Conservation (phyloP, 1,140 invertebrate species). For the Cyclina sinensis region DNA sequence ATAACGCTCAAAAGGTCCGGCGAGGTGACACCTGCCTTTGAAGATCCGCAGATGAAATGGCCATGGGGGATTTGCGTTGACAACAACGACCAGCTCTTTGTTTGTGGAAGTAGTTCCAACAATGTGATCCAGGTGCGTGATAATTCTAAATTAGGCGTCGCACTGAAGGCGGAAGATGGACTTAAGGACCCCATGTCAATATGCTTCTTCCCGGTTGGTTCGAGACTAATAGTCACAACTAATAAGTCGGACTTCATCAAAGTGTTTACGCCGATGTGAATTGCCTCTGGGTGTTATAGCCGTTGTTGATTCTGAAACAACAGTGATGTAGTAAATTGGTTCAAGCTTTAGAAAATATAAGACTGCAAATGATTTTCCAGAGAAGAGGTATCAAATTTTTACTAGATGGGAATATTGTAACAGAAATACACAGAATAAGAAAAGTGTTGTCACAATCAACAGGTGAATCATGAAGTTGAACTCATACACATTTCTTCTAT, state of each 20-base stretch:
- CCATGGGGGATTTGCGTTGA: slow-evolving; percentile 54
- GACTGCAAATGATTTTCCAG: no score
- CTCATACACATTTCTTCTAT: no score
- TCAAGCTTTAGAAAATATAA: no score
- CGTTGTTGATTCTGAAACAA: no score
- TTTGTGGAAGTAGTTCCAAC: slow-evolving; percentile 58
- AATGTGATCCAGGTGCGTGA: slow-evolving; percentile 46
- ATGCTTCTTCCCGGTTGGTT: slow-evolving; percentile 47
- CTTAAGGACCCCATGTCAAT: slow-evolving; percentile 53
- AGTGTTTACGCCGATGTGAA: slow-evolving; percentile 54
- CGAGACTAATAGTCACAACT: slow-evolving; percentile 42
- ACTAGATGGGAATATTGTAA: no score
- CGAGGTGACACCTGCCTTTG: slow-evolving; percentile 29
- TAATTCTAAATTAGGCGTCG: slow-evolving; percentile 32
- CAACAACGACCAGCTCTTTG: slow-evolving; percentile 51
- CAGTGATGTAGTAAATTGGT: no score
- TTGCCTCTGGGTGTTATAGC: no score
- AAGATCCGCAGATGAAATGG: slow-evolving; percentile 51
- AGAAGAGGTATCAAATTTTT: no score
- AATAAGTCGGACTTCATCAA: slow-evolving; percentile 48
- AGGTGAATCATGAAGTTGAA: no score
- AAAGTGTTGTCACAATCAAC: no score
- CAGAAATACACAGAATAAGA: no score
- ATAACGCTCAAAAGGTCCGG: slow-evolving; percentile 44
- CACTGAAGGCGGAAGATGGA: slow-evolving; percentile 28